Percentiles rank a stretch among this genome's conserved stretches.
Conservation (phyloP, 1,140 invertebrate genomes). For the Musca domestica region DNA sequence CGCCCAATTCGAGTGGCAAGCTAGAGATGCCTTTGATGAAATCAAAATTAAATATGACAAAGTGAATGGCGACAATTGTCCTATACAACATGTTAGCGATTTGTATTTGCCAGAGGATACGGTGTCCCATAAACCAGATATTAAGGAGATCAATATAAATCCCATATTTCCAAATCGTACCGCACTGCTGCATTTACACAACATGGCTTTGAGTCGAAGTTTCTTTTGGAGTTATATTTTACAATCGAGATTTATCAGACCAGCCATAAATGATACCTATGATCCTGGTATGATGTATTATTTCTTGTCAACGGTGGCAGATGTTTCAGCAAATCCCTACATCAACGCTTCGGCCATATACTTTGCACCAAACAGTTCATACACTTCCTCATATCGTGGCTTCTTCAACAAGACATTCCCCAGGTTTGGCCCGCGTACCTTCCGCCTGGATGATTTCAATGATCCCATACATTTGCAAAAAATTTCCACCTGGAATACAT, state of each 20-base stretch:
- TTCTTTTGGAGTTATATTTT: constrained; percentile 97
- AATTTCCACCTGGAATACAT: constrained; percentile 88
- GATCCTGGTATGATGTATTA: constrained; percentile 99
- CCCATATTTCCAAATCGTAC: constrained; percentile 94
- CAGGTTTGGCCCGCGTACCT: constrained; percentile 91
- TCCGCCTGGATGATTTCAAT: constrained; percentile 88
- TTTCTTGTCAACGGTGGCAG: constrained; percentile 90
- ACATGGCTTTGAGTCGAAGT: constrained; percentile 89
- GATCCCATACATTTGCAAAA: constrained; percentile 89
- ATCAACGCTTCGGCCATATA: constrained; percentile 94
- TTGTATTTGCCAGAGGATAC: constrained; percentile 79
- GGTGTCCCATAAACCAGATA: constrained; percentile 88
- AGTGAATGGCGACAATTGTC: constrained; percentile 82
- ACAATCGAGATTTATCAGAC: constrained; percentile 84
- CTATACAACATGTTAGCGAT: constrained; percentile 79
- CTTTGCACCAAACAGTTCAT: constrained; percentile 92
- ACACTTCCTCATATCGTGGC: constrained; percentile 89
- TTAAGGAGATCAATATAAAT: constrained; percentile 93
- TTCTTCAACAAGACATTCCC: constrained; percentile 97
- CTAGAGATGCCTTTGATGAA: constrained; percentile 84
- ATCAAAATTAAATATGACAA: constrained; percentile 77
- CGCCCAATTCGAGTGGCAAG: constrained; percentile 87
- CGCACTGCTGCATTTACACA: constrained; percentile 88
- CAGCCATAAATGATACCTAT: constrained; percentile 86
- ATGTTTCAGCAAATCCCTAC: constrained; percentile 88